A percentile compares a stretch with the other conserved stretches of the same genome.
Conservation (phyloP, 2,113 vertebrate species). For the Perca schrenkii region DNA sequence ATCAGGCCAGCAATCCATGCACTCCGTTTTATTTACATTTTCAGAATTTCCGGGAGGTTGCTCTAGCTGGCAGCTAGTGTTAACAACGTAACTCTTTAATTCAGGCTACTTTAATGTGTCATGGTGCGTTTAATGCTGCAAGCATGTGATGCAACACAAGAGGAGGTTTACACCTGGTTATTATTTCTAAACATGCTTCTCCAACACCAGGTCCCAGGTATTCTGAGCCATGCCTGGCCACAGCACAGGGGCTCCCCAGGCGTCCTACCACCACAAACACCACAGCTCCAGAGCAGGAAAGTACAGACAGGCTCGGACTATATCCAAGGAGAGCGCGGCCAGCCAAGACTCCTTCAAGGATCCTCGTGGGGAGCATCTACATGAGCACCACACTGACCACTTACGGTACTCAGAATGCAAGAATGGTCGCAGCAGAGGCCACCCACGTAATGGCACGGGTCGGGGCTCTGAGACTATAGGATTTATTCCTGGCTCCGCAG, state of each 20-base stretch:
- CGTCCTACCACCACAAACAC: conserved; percentile 72
- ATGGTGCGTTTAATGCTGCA: background rate
- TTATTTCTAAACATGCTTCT: conserved; percentile 24
- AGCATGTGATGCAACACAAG: conserved; percentile 4
- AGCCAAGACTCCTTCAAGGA: conserved; percentile 85
- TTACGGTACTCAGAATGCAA: conserved; percentile 73
- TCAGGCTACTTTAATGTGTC: background rate
- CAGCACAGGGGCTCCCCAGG: conserved; percentile 77
- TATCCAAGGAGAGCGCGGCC: conserved; percentile 77
- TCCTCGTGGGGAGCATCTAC: conserved; percentile 62
- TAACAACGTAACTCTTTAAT: background rate
- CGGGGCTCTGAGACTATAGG: conserved; percentile 89
- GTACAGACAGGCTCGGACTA: conserved; percentile 74
- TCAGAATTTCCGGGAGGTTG: background rate
- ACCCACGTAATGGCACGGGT: conserved; percentile 82
- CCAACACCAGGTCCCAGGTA: conserved; percentile 72
- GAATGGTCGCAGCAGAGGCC: conserved; percentile 76
- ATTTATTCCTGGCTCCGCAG: conserved; percentile 91
- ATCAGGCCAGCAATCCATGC: conserved; percentile 38
- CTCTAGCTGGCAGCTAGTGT: background rate
- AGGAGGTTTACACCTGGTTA: background rate
- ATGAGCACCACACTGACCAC: conserved; percentile 67
- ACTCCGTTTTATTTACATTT: conserved; percentile 43
- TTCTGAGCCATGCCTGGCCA: conserved; percentile 91
- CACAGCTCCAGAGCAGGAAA: conserved; percentile 78